Base-by-base conservation (phyloP, 2,113 vertebrate genomes). In the Rhinolophus sinicus region DNA sequence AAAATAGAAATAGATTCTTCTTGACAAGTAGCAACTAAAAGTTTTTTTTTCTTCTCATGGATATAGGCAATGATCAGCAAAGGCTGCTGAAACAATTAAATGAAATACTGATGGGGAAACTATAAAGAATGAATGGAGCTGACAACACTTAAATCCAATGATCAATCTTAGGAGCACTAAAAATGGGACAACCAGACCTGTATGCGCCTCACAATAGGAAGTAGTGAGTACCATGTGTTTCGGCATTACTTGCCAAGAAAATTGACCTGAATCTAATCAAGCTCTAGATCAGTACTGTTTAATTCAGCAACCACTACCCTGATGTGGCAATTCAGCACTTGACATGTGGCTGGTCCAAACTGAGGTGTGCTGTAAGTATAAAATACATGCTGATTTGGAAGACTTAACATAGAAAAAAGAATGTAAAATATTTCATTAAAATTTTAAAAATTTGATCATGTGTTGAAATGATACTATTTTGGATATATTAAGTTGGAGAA, bases 1-100 rank as follows among this genome's bases (percentile, higher is more conserved):
- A 64, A 70, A 90, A 70, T 35, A 78, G 14, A 90, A 93, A 92
- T 40, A 82, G 82, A 91, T 91, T 64, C 44, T 80, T 86, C 44
- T 78, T 70, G 2, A 38, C 35, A 58, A 56, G 14, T 70, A 64
- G n/a, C 73, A 91, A 80, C 13, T 58, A 73, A 65, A 84, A 64
- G 40, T 11, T 19, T 77, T 80, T 88, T 75, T 47, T 76, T 12
- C 50, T 88, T 54, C 54, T 72, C 70, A 35, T 56, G 15, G 15
- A 88, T 83, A 40, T n/a, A 93, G 54, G 54, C 44, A 33, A 84
- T 47, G 7, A 83, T 44, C 33, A 84, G 70, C 40, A 93, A 93
- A 88, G 16, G 22, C 44, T 70, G 44, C 24, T 82, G 67, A 69
- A 78, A 70, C 38, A 93, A 89, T 62, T 84, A 67, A 64, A 69